Conservation (phyloP, 2,797 vertebrate species). For the Propithecus perrieri region DNA sequence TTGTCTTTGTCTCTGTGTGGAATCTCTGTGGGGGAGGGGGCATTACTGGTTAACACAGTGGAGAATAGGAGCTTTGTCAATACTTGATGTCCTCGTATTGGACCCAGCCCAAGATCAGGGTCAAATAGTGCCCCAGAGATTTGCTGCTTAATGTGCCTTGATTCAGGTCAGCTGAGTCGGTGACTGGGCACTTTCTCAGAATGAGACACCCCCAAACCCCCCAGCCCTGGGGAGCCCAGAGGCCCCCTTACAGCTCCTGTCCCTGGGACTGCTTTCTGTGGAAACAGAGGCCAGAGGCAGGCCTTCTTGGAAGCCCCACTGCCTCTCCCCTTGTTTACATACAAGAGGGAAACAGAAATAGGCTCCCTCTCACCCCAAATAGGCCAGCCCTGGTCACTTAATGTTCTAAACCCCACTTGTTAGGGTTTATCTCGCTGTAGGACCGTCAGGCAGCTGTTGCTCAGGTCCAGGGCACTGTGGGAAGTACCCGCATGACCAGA, state of each 20-base stretch:
- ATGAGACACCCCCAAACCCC: too few relatives aligned
- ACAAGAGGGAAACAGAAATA: background rate
- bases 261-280: background rate
- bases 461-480: background rate
- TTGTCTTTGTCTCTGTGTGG: background rate
- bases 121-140: background rate
- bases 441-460: background rate
- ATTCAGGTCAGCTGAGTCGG: background rate
- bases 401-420: background rate
- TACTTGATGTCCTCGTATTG: background rate
- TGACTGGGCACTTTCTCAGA: background rate
- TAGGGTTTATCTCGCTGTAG: background rate
- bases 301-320: background rate
- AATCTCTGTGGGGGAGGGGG: background rate
- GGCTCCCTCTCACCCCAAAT: background rate
- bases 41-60: background rate
- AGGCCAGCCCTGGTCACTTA: background rate
- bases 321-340: background rate
- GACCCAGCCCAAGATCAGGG: background rate
- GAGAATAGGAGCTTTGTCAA: background rate
- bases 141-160: background rate
- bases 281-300: background rate
- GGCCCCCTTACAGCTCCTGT: background rate
- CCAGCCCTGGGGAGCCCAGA: background rate
- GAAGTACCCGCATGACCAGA: background rate